Evolutionary conservation across 2,797 vertebrate genomes (phyloP).

Genomic region (Brachymystax lenok): DNA sequence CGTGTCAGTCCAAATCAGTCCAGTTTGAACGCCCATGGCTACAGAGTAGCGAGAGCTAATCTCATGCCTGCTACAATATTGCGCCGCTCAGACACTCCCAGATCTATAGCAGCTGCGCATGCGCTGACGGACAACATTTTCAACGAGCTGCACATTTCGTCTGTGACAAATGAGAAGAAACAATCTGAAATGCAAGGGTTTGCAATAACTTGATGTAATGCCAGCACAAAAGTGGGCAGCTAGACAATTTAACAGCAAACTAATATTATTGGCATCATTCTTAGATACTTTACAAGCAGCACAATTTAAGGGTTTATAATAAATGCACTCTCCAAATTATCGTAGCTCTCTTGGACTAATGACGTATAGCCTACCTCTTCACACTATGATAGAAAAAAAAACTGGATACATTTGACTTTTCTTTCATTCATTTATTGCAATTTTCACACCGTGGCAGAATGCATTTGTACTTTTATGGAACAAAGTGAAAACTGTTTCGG

Average conservation of each 20-base stretch:
- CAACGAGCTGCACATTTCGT: neutral
- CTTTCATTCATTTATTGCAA: neutral
- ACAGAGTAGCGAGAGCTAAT: slow-evolving; percentile 46
- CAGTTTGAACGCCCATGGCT: slow-evolving; percentile 56
- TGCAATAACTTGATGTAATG: too few species aligned
- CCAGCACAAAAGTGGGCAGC: too few species aligned
- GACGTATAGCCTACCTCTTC: neutral
- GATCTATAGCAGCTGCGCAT: slow-evolving; percentile 61
- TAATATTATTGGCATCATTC: neutral
- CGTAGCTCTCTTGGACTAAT: too few species aligned
- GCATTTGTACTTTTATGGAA: neutral
- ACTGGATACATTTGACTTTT: neutral
- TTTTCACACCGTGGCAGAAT: slow-evolving; percentile 1
- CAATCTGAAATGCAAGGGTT: too few species aligned
- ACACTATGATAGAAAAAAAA: neutral
- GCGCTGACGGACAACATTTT: slow-evolving; percentile 43
- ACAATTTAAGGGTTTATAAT: too few species aligned
- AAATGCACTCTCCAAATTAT: too few species aligned
- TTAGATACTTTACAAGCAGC: too few species aligned
- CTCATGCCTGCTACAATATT: slow-evolving; percentile 44
- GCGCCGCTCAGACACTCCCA: slow-evolving; percentile 75
- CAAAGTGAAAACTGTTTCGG: neutral
- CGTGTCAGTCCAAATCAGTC: slow-evolving; percentile 47
- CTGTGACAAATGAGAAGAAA: neutral
- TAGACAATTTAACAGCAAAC: neutral